Conservation (phyloP, 2,797 vertebrate species). For the Erithacus rubecula region DNA sequence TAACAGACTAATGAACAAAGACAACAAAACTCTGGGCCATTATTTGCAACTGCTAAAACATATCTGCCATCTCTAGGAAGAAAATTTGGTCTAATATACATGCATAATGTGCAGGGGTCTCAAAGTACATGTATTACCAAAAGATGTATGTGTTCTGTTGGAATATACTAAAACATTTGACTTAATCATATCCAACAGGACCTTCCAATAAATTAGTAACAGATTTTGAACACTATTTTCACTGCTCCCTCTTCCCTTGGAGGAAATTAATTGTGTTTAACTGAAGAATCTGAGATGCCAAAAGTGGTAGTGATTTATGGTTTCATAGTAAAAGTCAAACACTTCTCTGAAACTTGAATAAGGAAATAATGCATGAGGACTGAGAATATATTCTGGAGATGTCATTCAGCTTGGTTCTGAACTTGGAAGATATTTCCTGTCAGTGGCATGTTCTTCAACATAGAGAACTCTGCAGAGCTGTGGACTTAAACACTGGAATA, state of each 20-base stretch:
- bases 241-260: not conserved
- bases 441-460: not conserved
- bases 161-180: not conserved
- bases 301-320: constrained; percentile 2
- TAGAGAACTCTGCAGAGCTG: not conserved
- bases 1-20: not conserved
- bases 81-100: not conserved
- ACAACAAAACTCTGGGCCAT: not conserved
- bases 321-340: constrained; percentile 26
- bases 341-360: constrained; percentile 4
- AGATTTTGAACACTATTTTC: constrained; percentile 7
- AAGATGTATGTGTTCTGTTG: not conserved
- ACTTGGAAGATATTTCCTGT: not conserved
- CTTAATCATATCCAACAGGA: not conserved
- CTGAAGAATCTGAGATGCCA: not conserved
- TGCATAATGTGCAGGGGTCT: not conserved
- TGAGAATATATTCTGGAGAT: constrained; percentile 8
- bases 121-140: not conserved
- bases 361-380: not conserved
- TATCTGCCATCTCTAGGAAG: not conserved
- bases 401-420: not conserved
- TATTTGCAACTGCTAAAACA: not conserved
- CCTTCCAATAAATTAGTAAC: constrained; percentile 1
- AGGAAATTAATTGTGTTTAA: constrained; percentile 11
- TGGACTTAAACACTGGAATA: not conserved